Conservation (phyloP, 2,113 vertebrate genomes). For the Geococcyx californianus region DNA sequence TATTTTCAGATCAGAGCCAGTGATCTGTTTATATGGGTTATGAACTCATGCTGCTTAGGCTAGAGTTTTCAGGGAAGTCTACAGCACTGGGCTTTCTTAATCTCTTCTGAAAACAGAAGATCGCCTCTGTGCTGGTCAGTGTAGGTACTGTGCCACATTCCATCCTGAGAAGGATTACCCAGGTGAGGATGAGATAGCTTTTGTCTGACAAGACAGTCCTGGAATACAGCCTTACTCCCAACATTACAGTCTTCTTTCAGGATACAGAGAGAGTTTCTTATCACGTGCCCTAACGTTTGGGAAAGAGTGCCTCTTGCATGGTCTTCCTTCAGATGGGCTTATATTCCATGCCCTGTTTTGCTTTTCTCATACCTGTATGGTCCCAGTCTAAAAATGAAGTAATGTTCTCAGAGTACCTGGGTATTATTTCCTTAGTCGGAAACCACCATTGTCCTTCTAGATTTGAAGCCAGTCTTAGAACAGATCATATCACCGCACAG, state of each 20-base stretch:
- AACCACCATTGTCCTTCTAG: fast-evolving
- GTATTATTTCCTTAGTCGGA: background rate
- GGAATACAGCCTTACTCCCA: background rate
- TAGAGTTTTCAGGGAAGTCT: background rate
- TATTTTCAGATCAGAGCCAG: background rate
- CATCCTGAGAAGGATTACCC: background rate
- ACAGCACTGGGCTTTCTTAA: background rate
- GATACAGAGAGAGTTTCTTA: background rate
- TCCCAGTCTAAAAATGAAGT: background rate
- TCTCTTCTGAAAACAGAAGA: background rate
- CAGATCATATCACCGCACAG: background rate
- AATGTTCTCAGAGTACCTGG: background rate
- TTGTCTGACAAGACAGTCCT: background rate
- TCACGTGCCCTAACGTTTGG: background rate
- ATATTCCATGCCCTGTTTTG: background rate
- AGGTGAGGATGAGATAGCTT: background rate
- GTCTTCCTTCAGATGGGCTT: background rate
- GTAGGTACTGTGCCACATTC: background rate
- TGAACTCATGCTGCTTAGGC: background rate
- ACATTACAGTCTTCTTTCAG: background rate
- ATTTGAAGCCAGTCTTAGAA: background rate
- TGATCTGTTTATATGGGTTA: background rate
- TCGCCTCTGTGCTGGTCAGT: background rate
- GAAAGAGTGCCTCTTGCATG: too few relatives aligned
- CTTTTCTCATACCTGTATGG: background rate